Base-by-base conservation (phyloP, 2,797 vertebrate genomes). In the Phalanger gymnotis region DNA sequence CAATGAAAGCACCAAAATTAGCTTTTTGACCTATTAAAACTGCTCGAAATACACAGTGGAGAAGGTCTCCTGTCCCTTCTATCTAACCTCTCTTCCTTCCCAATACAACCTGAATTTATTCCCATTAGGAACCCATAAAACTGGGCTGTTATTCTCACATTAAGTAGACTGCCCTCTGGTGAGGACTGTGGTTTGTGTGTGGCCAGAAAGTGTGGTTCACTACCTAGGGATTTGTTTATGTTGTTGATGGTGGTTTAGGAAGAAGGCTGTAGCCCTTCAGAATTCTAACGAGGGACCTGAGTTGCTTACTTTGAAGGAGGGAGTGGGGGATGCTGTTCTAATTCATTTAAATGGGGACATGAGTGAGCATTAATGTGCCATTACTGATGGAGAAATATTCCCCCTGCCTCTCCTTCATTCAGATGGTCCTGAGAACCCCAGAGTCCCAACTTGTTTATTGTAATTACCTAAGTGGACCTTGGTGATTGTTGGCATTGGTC, bases 81-180 rank as follows among this genome's bases (percentile, higher is more conserved):
- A 92, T 55, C 54, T 89, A 66, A 92, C 92, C 53, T 92, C 53
- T 90, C 58, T 95, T 14, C 90, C 81, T 95, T 96, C 96, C 97
- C 96, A 97, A 96, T 97, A 96, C 93, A 93, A 98, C 96, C 97
- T 95, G 97, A 98, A 96, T 96, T 95, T 95, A 98, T 96, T 97
- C 97, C 98, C 97, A 96, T 96, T 73, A 94, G 87, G 98, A 97
- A 97, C 95, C 92, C 97, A 93, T 95, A 95, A 98, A 98, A 95
- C 94, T 93, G 95, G 96, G 95, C 96, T 97, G 98, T 97, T 97
- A 97, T 97, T 98, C 97, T 97, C 98, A 95, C 97, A 97, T 98
- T 98, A 98, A 98, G 98, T 97, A 98, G 97, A 97, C 97, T 98
- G 98, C 97, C 97, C 98, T 98, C 98, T 98, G 98, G 97, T 98